These are phyloP conservation scores for Xenotilapia flavipinnis DNA, from an alignment of 2,113 vertebrate genomes.

Conservation along the genomic window DNA sequence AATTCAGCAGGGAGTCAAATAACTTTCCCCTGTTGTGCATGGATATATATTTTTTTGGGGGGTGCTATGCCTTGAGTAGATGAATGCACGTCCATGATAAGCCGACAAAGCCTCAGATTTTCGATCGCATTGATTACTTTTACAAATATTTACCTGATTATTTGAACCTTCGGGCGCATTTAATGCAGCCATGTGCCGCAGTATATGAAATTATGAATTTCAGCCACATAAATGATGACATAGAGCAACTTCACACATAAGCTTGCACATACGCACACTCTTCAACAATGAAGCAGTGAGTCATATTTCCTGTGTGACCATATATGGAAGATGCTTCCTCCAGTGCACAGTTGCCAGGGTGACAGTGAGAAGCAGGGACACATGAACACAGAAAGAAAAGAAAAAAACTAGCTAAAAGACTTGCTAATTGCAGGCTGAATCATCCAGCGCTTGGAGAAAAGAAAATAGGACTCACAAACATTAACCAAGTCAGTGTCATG, in stretches of 20 bases:
- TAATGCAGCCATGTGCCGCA: not conserved
- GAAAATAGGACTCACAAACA: conserved; percentile 6
- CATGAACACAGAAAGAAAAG: not conserved
- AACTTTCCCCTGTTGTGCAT: not conserved
- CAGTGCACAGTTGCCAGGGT: conserved; percentile 60
- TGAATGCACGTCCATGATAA: not conserved
- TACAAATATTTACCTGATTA: not conserved
- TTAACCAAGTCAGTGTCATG: not conserved
- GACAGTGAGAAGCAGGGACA: conserved; percentile 40
- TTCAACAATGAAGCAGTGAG: not conserved
- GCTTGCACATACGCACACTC: not conserved
- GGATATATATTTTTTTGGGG: not conserved
- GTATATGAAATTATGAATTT: not conserved
- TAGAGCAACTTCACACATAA: not conserved
- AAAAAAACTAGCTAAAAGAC: conserved; percentile 20
- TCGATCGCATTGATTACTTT: not conserved
- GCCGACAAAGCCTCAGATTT: not conserved
- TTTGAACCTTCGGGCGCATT: not conserved
- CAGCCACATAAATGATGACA: not conserved
- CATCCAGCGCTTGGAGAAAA: not conserved
- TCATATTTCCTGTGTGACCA: conserved; percentile 51
- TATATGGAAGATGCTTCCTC: conserved; percentile 51
- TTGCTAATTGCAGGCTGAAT: conserved; percentile 25
- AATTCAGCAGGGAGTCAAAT: not conserved
- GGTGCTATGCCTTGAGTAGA: not conserved